Evolutionary conservation across 64 coral and sea anemone species (phyloP).

Genomic region (Pocillopora damicornis): DNA sequence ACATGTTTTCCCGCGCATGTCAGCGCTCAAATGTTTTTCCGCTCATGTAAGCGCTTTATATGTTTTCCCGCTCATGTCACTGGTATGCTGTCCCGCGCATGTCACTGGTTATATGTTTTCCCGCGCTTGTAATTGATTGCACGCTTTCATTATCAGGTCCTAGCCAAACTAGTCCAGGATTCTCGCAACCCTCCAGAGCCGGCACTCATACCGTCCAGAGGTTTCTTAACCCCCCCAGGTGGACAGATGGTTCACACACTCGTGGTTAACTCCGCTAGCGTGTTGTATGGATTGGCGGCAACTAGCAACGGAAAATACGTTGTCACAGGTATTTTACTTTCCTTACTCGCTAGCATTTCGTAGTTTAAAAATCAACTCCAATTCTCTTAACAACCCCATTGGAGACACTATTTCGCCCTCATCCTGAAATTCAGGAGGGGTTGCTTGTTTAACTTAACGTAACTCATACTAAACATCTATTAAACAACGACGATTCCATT

Average conservation of each 20-base stretch:
- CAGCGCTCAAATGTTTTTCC: background rate
- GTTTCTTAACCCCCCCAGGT: constrained; percentile 77
- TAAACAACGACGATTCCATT: no score
- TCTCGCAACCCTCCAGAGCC: constrained; percentile 54
- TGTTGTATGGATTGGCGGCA: constrained; percentile 60
- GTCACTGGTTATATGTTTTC: background rate
- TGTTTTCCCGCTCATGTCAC: no score
- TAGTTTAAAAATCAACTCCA: no score
- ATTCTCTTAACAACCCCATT: no score
- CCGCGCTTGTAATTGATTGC: background rate
- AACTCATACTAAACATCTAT: no score
- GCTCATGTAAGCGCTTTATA: background rate
- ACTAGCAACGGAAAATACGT: constrained; percentile 52
- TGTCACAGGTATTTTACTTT: constrained; percentile 60
- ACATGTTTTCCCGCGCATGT: background rate
- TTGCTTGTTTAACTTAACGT: no score
- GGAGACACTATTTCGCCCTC: no score
- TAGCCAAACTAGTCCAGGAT: constrained; percentile 53
- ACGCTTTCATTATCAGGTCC: constrained; percentile 16
- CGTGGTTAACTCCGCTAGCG: constrained; percentile 54
- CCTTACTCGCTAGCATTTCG: background rate
- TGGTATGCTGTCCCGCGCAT: background rate
- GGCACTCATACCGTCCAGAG: constrained; percentile 70
- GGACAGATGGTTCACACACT: constrained; percentile 80
- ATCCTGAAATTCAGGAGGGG: no score